Conservation (phyloP, 2,113 vertebrate species). For the Indicator maculatus region DNA sequence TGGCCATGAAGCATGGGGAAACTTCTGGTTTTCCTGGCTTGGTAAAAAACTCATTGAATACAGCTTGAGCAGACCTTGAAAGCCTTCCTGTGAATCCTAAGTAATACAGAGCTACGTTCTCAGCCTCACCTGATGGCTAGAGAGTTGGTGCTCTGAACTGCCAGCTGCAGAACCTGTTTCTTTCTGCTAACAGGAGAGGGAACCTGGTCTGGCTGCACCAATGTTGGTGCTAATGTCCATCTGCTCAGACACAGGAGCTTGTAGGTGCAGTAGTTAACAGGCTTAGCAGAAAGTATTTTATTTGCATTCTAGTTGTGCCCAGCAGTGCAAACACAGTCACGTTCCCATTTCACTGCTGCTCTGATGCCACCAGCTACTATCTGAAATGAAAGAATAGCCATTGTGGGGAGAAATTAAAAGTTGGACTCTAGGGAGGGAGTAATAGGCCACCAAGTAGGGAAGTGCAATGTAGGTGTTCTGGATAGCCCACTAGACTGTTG, state of each 20-base stretch:
- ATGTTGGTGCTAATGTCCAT: not conserved
- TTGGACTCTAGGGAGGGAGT: not conserved
- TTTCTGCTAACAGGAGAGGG: not conserved
- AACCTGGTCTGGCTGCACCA: rapidly evolving
- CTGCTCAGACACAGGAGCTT: not conserved
- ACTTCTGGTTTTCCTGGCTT: not conserved
- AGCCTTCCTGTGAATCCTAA: not conserved
- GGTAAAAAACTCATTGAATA: not conserved
- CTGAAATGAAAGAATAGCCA: not conserved
- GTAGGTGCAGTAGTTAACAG: not conserved
- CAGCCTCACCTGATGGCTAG: not conserved
- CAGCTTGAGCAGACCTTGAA: not conserved
- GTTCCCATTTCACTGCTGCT: not conserved
- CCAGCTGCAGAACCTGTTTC: not conserved
- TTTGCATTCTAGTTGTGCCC: not conserved
- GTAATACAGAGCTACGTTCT: not conserved
- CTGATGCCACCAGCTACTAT: not conserved
- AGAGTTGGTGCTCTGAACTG: not conserved
- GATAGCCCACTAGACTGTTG: not conserved
- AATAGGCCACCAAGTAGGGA: not conserved
- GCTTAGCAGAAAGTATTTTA: not conserved
- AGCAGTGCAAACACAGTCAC: not conserved
- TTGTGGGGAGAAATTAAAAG: rapidly evolving
- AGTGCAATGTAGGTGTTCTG: not conserved
- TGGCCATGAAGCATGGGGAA: not conserved